Percentiles rank a stretch among this genome's conserved stretches.
These are phyloP conservation scores for Etia nguti DNA, from an alignment of 2,113 vertebrate species.

Conservation along the genomic window DNA sequence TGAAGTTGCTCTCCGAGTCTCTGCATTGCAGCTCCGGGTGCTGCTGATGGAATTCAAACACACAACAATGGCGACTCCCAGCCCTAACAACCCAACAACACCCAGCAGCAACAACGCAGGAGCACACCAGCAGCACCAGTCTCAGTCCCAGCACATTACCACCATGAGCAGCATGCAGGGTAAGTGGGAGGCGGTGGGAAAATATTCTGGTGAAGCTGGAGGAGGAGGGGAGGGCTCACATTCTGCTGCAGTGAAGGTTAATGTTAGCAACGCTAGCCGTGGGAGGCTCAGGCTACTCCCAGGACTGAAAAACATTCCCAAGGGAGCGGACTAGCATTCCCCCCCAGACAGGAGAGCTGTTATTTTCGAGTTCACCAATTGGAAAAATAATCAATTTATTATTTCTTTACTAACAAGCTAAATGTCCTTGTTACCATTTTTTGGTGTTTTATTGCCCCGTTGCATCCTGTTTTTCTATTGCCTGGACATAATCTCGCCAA, in stretches of 20 bases:
- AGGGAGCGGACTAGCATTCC: not conserved
- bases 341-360: not conserved
- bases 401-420: not conserved
- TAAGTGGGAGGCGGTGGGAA: slow-evolving; percentile 52
- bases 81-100: slow-evolving; percentile 72
- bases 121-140: slow-evolving; percentile 41
- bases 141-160: slow-evolving; percentile 65
- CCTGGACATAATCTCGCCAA: not conserved
- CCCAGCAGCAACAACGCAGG: slow-evolving; percentile 51
- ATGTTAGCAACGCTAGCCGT: slow-evolving; percentile 48
- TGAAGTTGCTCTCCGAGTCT: slow-evolving; percentile 63
- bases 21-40: slow-evolving; percentile 80
- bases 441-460: not conserved
- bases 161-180: slow-evolving; percentile 90
- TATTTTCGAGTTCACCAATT: not conserved
- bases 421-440: not conserved
- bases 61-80: slow-evolving; percentile 90
- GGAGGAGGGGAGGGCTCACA: not conserved
- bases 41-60: slow-evolving; percentile 76
- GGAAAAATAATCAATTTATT: rapidly evolving
- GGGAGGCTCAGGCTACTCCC: slow-evolving; percentile 46
- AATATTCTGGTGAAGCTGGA: not conserved
- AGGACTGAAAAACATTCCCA: not conserved
- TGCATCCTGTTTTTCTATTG: not conserved
- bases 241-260: slow-evolving; percentile 47